Conservation (phyloP, 2,113 vertebrate species). For the Leucosticte australis region DNA sequence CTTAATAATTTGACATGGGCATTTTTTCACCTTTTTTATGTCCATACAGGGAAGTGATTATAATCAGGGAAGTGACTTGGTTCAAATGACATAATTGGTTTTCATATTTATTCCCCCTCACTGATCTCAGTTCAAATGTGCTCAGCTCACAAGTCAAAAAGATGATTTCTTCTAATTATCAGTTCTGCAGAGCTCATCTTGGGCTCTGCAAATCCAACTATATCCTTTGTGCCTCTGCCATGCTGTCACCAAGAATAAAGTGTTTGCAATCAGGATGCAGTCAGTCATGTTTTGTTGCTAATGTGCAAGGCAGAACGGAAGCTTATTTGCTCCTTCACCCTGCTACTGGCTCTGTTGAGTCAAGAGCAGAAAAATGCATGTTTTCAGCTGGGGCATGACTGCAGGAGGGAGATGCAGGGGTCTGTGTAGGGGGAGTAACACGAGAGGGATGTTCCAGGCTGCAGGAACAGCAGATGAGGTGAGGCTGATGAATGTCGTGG, state of each 20-base stretch:
- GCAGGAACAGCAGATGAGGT: neutral
- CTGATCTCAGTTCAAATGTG: conserved; percentile 59
- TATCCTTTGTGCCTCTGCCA: conserved; percentile 51
- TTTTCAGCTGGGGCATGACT: neutral
- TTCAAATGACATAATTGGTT: conserved; percentile 62
- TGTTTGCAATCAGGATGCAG: conserved; percentile 51
- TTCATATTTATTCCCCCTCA: conserved; percentile 60
- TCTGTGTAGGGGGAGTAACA: neutral
- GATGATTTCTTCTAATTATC: conserved; percentile 65
- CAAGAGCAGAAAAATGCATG: neutral
- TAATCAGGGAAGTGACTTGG: conserved; percentile 33
- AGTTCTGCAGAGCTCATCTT: conserved; percentile 36
- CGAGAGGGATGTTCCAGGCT: neutral
- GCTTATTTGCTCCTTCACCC: neutral
- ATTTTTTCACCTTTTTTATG: conserved; percentile 58
- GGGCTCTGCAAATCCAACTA: conserved; percentile 57
- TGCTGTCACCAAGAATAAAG: conserved; percentile 48
- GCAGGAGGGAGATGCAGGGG: neutral
- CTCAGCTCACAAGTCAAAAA: conserved; percentile 59
- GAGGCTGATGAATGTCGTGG: neutral
- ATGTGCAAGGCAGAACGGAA: conserved; percentile 32
- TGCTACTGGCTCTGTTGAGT: neutral
- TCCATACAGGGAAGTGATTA: conserved; percentile 13
- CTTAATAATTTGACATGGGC: conserved; percentile 46
- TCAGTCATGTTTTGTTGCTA: conserved; percentile 35